Percentiles rank a stretch among this genome's conserved stretches.
Conservation (phyloP, 2,888 invertebrate genomes). For the Lacanobia oleracea region DNA sequence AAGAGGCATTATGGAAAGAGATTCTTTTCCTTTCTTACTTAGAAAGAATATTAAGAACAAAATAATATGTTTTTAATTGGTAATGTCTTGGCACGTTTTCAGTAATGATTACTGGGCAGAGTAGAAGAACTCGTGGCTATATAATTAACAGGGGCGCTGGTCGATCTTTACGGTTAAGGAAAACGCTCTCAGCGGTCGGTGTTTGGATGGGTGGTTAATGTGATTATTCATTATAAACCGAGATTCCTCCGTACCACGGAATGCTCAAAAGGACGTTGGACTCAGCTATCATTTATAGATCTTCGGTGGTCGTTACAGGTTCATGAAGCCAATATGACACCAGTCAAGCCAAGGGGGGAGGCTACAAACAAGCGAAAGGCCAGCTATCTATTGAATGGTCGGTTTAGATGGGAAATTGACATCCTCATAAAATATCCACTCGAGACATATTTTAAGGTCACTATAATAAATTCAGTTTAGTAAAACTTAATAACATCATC, state of each 20-base stretch:
- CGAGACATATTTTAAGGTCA: background rate
- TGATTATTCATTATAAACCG: background rate
- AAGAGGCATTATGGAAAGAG: conserved; percentile 1
- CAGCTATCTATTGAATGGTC: too few relatives aligned
- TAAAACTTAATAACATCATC: too few relatives aligned
- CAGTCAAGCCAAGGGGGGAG: background rate
- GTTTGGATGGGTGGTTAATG: background rate
- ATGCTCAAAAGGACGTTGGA: background rate
- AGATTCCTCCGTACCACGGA: background rate
- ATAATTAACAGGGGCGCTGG: too few relatives aligned
- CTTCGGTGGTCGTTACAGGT: background rate
- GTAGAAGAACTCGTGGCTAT: too few relatives aligned
- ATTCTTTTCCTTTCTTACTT: background rate
- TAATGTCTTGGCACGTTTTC: background rate
- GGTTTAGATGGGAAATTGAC: too few relatives aligned
- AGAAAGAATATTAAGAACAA: background rate
- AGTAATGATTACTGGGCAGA: background rate
- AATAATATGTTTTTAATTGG: background rate
- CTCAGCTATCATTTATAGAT: background rate
- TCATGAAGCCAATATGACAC: background rate
- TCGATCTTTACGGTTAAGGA: too few relatives aligned
- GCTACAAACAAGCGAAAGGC: too few relatives aligned
- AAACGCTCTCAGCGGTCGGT: too few relatives aligned
- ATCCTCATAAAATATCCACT: too few relatives aligned
- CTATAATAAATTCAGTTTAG: background rate